Base-by-base conservation (phyloP, 2,113 vertebrate species). In the Dolichallabes microphthalmus region DNA sequence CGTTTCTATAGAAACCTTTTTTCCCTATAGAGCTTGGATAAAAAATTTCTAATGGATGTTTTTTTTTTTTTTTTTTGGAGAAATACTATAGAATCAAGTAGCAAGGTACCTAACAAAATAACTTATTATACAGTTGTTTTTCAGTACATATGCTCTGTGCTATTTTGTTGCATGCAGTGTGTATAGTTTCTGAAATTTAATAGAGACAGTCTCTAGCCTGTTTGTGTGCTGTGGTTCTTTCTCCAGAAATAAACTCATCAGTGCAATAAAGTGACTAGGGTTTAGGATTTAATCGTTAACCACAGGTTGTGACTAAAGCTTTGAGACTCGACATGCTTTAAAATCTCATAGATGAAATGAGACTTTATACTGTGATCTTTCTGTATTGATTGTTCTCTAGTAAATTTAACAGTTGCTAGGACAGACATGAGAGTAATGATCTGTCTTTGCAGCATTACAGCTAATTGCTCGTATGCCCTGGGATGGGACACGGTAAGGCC, bases 351-450 rank as follows among this genome's bases (percentile, higher is more conserved):
- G 58, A 73, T 69, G 32, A 82, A 81, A 58, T 76, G 45, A 66
- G 19, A 39, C 82, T 73, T 14, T 76, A n/a, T 32, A 7, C 45
- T 45, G 45, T 45, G 45, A 81, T 53, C 22, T 57, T 75, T 77
- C 45, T 71, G 32, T 45, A 53, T 22, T 32, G 69, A 66, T 30
- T 45, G 17, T 79, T 35, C 32, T 58, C 7, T 57, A 35, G 45
- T n/a, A 68, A 52, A 87, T 17, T 27, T 75, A 77, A 45, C 55
- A 58, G 60, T 35, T 85, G 45, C 19, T 73, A 85, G 71, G 69
- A 84, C 85, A 79, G 86, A 86, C 87, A 52, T 66, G 78, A 81
- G 53, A 82, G 85, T 82, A 68, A 83, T 90, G 90, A 91, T 87
- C 91, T 79, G 45, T 82, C 45, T 35, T 82, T 45, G 60, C 69